These are phyloP conservation scores for Oenanthe oenanthe DNA, from an alignment of 2,113 vertebrate species.

Conservation along the genomic window DNA sequence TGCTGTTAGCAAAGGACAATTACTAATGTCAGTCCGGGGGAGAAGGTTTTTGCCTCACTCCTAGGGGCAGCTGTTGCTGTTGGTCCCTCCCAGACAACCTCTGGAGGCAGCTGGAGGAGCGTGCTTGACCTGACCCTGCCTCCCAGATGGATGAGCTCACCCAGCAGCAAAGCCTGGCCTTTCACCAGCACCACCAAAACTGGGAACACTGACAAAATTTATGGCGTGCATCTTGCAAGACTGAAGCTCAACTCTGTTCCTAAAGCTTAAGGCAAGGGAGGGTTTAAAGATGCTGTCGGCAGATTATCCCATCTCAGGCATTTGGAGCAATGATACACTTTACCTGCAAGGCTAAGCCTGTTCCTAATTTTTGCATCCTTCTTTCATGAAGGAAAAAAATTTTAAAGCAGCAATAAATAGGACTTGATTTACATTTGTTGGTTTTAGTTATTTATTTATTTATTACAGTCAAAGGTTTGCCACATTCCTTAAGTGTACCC, in stretches of 20 bases:
- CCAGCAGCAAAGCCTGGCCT: background rate
- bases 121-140: fast-evolving
- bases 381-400: fast-evolving
- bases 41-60: background rate
- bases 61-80: background rate
- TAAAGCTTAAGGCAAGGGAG: background rate
- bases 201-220: background rate
- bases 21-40: background rate
- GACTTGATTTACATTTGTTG: background rate
- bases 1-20: background rate
- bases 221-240: background rate
- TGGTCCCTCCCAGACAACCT: background rate
- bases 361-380: background rate
- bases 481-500: background rate
- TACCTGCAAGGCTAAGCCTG: background rate
- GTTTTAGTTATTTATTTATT: background rate
- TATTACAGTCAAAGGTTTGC: background rate
- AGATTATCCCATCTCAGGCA: background rate
- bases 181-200: fast-evolving
- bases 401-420: fast-evolving
- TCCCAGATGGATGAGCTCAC: background rate
- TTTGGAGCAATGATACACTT: background rate
- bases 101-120: fast-evolving
- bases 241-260: background rate
- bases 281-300: background rate